Conservation (phyloP, 2,888 invertebrate species). For the Syrphus vitripennis region DNA sequence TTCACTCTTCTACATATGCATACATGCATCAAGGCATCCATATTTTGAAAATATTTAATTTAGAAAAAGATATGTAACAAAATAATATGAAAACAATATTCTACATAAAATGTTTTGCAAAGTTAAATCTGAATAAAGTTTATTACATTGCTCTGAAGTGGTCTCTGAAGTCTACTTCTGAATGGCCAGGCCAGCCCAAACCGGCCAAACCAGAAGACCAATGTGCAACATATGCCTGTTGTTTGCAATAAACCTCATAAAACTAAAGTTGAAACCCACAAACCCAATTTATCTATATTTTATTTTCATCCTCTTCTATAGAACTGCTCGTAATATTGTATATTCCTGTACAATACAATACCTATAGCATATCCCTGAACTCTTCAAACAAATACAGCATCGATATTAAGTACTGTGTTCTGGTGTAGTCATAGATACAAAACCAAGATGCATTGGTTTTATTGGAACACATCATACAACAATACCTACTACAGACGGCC, state of each 20-base stretch:
- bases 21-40: no score
- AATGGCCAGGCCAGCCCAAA: not conserved
- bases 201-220: not conserved
- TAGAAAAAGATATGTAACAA: not conserved
- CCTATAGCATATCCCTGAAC: not conserved
- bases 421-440: not conserved
- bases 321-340: no score
- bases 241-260: constrained; percentile 16
- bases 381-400: not conserved
- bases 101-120: not conserved
- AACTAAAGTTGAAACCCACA: constrained; percentile 21
- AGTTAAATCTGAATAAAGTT: constrained; percentile 1
- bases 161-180: not conserved
- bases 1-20: not conserved
- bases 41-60: not conserved
- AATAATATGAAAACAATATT: constrained; percentile 1
- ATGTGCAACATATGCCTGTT: constrained; percentile 6
- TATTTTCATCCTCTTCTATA: not conserved
- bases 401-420: not conserved
- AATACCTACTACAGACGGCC: no score
- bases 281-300: not conserved
- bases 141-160: constrained; percentile 9
- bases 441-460: constrained; percentile 1
- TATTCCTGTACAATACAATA: not conserved
- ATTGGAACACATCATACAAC: not conserved